Evolutionary conservation across 2,888 invertebrate species (phyloP).

Genomic region (Andrena bucephala): DNA sequence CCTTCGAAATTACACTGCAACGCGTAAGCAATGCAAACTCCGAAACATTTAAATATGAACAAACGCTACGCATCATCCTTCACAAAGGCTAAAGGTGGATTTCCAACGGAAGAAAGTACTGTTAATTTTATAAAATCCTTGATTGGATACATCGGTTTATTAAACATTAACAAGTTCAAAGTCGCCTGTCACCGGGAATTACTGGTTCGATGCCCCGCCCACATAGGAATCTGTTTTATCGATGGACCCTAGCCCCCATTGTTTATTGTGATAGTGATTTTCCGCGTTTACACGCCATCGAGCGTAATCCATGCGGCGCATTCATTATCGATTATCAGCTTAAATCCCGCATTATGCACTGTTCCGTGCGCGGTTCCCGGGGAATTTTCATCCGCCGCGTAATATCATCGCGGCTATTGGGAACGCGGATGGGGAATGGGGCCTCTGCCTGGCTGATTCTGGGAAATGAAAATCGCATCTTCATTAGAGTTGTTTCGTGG

Average conservation of each 20-base stretch:
- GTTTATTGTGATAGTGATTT: conserved; percentile 49
- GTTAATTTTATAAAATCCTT: too few relatives aligned
- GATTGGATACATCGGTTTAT: too few relatives aligned
- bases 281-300: conserved; percentile 42
- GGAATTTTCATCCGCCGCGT: conserved; percentile 27
- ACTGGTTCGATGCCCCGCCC: conserved; percentile 1
- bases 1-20: neutral
- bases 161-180: neutral
- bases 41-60: neutral
- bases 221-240: conserved; percentile 30
- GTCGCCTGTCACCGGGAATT: neutral
- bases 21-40: neutral
- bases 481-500: conserved; percentile 28
- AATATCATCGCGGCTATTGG: conserved; percentile 12
- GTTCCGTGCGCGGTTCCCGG: conserved; percentile 1
- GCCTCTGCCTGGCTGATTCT: conserved; percentile 2
- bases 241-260: conserved; percentile 4
- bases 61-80: neutral
- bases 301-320: conserved; percentile 29
- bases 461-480: conserved; percentile 41
- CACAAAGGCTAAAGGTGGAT: too few relatives aligned
- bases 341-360: conserved; percentile 36
- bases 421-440: neutral
- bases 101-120: too few relatives aligned
- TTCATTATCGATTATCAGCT: conserved; percentile 55